Conservation (phyloP, 1,140 invertebrate genomes). For the Apolygus lucorum region DNA sequence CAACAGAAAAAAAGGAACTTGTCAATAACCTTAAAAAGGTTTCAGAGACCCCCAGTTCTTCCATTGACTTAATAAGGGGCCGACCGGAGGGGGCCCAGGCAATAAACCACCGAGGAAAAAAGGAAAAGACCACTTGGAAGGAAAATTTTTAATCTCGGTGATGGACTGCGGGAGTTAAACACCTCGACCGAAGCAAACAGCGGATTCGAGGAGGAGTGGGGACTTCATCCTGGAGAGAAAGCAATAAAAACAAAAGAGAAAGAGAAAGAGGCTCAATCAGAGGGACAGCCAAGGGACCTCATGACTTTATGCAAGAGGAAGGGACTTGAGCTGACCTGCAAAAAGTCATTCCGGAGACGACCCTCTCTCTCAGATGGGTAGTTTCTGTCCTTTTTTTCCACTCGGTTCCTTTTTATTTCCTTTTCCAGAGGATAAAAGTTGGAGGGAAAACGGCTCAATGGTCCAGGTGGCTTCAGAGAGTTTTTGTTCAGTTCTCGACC, state of each 20-base stretch:
- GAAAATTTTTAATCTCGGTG: slow-evolving; percentile 16
- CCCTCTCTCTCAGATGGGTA: not conserved
- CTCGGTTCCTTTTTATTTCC: not conserved
- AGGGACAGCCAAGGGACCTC: not conserved
- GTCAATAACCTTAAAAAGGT: not conserved
- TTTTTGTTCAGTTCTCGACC: no score
- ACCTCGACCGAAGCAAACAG: slow-evolving; percentile 6
- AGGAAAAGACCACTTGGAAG: slow-evolving; percentile 8
- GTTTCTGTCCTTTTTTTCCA: not conserved
- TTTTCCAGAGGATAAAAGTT: no score
- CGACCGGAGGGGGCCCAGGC: not conserved
- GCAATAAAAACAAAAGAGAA: slow-evolving; percentile 2
- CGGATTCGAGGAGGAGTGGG: not conserved
- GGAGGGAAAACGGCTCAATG: no score
- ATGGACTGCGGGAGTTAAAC: slow-evolving; percentile 10
- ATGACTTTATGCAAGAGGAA: slow-evolving; percentile 10
- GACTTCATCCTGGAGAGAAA: not conserved
- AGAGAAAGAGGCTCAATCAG: not conserved
- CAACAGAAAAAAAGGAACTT: not conserved
- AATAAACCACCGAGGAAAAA: slow-evolving; percentile 9
- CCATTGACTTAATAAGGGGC: slow-evolving; percentile 10
- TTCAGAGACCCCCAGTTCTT: not conserved
- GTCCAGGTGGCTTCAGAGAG: no score
- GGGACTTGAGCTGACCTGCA: not conserved
- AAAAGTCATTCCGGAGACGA: slow-evolving; percentile 10